Evolutionary conservation across 2,113 vertebrate genomes (phyloP), one percentile per base, ranked within the genome.

Genomic region (Toxostoma redivivum): DNA sequence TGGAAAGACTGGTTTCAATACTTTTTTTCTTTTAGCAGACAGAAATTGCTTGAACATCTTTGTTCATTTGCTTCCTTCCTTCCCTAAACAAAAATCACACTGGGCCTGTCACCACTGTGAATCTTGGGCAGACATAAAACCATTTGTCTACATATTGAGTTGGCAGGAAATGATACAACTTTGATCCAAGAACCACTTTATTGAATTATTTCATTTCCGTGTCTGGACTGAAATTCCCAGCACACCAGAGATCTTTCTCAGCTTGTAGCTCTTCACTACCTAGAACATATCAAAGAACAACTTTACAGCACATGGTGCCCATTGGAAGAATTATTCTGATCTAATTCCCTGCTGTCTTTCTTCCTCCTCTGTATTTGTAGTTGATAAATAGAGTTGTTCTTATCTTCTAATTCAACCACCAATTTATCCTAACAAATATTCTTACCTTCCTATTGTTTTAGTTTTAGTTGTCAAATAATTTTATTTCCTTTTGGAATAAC

Each of bases 71-170:
- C 19, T 28, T 62, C 38, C 44, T 62, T 35, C 38, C 25, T 14
- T 66, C 42, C 17, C 11, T 37, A 57, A 37, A 54, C 16, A 88
- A 81, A 81, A 85, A 37, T 10, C 28, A 69, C n/a, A 70, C 7
- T 0, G 0, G 45, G 37, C 19, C 61, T 44, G 40, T 58, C 62
- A 88, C 19, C 54, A 33, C 21, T 27, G 40, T 3, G 6, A 65
- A 45, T 24, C 69, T 66, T 66, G n/a, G 47, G 61, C 56, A 94
- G 67, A 60, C n/a, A 31, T 20, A 38, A 73, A 66, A 70, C 11
- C 22, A 69, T 57, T 57, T 89, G 50, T 40, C 40, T 44, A 65
- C 47, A 77, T 7, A n/a, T 5, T 61, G 67, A 84, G 15, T 50
- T 81, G 81, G n/a, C 54, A 91, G 18, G 22, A 47, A 86, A 84